Base-by-base conservation (phyloP, 2,888 invertebrate genomes). In the Mesoligia furuncula region DNA sequence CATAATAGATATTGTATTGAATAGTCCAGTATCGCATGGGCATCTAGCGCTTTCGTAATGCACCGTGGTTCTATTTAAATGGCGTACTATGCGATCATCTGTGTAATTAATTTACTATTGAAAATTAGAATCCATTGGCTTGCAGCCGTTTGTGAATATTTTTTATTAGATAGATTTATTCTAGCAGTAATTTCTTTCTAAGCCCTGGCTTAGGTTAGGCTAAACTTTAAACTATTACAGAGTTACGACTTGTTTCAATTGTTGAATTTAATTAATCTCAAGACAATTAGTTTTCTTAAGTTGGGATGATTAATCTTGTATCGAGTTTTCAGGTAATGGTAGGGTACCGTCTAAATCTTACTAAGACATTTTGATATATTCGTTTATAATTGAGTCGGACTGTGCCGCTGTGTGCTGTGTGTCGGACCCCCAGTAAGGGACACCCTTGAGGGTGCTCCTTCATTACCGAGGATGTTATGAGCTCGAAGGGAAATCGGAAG, bases 1-100 rank as follows among this genome's bases (percentile, higher is more conserved):
- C 94, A 95, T 95, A 94, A 94, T 93, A 93, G 91, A 93, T 93
- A 93, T 94, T 93, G 94, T 92, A 94, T 95, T 95, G 93, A 95
- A 95, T 94, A 91, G 91, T 91, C 90, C 86, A 85, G 87, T 95
- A 95, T 95, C 95, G 90, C 80, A 75, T 80, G 87, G 81, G 85
- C 87, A 94, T 94, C 95, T 93, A 93, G 89, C 88, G 90, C 90
- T 92, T 87, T 91, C 89, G 91, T 92, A 92, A 92, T 93, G 87
- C 88, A 89, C 84, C 83, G 80, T 81, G 90, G 90, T 91, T 90
- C 90, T 90, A 93, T 93, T 93, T 92, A 92, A 93, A 93, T 90
- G 79, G 90, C 85, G 88, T 89, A 76, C 78, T 81, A 73, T 79
- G 59, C 77, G 20, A 69, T 84, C 79, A 89, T 90, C 85, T 85